Evolutionary conservation across 2,888 invertebrate species (phyloP).

Genomic region (Tyria jacobaeae): DNA sequence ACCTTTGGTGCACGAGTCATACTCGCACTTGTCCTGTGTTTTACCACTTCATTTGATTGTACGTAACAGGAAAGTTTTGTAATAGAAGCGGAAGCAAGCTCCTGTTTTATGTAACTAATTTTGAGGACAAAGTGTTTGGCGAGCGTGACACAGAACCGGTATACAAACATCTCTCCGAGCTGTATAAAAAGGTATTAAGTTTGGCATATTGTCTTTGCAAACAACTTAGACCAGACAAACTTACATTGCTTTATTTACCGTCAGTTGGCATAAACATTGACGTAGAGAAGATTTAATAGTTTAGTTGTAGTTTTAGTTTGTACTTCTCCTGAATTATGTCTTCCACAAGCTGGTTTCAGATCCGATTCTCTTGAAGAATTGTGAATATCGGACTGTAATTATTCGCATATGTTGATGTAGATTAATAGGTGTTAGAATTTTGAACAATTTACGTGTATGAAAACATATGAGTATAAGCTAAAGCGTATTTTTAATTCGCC

Average conservation of each 20-base stretch:
- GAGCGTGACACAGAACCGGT: conserved; percentile 4
- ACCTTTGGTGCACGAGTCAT: too few relatives aligned
- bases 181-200: conserved; percentile 25
- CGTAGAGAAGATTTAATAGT: conserved; percentile 19
- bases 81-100: background rate
- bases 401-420: background rate
- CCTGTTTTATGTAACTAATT: conserved; percentile 8
- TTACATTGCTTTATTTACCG: conserved; percentile 46
- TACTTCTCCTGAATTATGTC: background rate
- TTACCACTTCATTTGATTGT: too few relatives aligned
- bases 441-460: background rate
- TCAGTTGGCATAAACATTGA: conserved; percentile 47
- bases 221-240: conserved; percentile 56
- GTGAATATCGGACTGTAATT: background rate
- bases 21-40: too few relatives aligned
- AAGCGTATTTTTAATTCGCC: background rate
- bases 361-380: background rate
- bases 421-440: background rate
- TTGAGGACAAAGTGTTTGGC: conserved; percentile 3
- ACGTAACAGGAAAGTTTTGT: background rate
- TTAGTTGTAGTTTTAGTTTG: too few relatives aligned
- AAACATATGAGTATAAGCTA: background rate
- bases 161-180: conserved; percentile 17
- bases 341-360: background rate
- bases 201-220: conserved; percentile 52